Conservation (phyloP, 2,888 invertebrate species). For the Microctonus hyperodae region DNA sequence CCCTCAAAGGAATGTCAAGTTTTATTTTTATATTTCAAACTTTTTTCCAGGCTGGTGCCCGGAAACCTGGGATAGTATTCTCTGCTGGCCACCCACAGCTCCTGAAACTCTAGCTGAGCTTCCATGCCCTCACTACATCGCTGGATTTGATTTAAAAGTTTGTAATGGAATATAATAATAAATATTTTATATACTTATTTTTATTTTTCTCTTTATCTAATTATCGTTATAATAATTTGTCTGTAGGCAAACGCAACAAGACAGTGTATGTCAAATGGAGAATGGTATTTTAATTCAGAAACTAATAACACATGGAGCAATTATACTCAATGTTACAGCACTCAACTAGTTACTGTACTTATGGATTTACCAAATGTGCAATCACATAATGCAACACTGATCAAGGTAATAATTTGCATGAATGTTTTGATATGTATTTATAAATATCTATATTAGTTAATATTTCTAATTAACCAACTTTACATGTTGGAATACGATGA, state of each 20-base stretch:
- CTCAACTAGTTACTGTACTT: constrained; percentile 59
- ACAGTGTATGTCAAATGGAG: constrained; percentile 64
- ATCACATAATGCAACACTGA: constrained; percentile 49
- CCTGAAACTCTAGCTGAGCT: constrained; percentile 62
- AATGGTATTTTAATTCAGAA: constrained; percentile 63
- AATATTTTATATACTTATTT: background rate
- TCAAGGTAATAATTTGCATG: constrained; percentile 37
- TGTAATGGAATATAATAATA: background rate
- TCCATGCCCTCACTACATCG: constrained; percentile 67
- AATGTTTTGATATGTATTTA: no score
- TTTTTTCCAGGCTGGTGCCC: constrained; percentile 63
- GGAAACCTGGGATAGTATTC: constrained; percentile 66
- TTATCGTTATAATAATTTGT: background rate
- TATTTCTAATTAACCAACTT: no score
- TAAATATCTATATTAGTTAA: no score
- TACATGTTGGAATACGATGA: no score
- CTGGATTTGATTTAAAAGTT: constrained; percentile 63
- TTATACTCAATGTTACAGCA: constrained; percentile 64
- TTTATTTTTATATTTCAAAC: background rate
- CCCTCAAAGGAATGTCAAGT: no score
- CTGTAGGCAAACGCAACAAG: constrained; percentile 63
- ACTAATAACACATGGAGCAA: constrained; percentile 65
- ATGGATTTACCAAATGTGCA: constrained; percentile 52
- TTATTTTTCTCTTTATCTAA: background rate
- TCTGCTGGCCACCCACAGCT: constrained; percentile 68